Evolutionary conservation across 2,113 vertebrate species (phyloP).

Genomic region (rat (Rattus norvegicus)): DNA sequence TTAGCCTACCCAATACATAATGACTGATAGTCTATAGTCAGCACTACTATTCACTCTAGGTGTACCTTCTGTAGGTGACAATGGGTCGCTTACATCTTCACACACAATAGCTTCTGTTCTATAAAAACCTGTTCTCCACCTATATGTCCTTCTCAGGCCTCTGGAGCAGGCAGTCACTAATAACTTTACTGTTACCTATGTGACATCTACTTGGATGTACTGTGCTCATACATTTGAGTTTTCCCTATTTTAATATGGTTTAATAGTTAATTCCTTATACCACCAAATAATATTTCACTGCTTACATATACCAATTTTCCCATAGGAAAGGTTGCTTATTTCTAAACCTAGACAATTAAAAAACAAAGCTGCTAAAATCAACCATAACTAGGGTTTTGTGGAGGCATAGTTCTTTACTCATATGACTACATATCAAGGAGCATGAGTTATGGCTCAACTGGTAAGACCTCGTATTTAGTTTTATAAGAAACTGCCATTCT

Average conservation of each 20-base stretch:
- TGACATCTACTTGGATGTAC: neutral
- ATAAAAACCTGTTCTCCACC: neutral
- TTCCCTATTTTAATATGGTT: neutral
- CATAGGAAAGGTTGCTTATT: neutral
- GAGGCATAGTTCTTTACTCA: neutral
- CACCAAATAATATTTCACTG: neutral
- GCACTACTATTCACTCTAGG: neutral
- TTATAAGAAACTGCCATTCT: neutral
- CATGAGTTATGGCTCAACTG: too few species aligned
- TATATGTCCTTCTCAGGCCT: neutral
- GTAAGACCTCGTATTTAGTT: neutral
- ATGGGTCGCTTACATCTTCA: neutral
- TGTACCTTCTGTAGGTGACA: neutral
- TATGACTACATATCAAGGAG: neutral
- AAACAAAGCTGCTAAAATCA: neutral
- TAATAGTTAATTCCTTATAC: neutral
- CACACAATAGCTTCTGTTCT: neutral
- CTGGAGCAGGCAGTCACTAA: neutral
- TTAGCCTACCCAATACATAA: neutral
- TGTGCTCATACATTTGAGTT: neutral
- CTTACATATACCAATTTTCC: neutral
- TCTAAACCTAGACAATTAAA: neutral
- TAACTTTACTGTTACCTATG: neutral
- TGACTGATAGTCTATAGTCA: neutral
- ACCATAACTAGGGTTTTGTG: neutral